Percentiles rank a stretch among this genome's conserved stretches.
These are phyloP conservation scores for Torymus tubicola DNA, from an alignment of 2,888 invertebrate species.

Conservation along the genomic window DNA sequence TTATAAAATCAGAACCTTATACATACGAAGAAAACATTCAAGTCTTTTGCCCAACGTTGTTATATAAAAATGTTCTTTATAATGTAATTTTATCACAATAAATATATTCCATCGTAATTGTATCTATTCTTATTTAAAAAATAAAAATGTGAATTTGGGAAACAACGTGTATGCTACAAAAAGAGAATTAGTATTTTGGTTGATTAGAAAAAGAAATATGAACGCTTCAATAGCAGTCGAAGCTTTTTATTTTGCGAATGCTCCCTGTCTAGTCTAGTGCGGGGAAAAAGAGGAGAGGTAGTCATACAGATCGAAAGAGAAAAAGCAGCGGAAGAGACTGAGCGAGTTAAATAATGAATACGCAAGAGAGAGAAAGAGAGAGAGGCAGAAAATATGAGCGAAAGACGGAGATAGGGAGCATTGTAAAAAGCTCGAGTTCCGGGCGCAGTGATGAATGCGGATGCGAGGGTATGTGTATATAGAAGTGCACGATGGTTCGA, in stretches of 20 bases:
- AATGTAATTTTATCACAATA: too few relatives aligned
- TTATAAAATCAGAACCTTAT: too few relatives aligned
- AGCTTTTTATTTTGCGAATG: conserved; percentile 16
- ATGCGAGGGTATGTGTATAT: conserved; percentile 19
- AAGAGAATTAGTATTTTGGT: too few relatives aligned
- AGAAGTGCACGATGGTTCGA: conserved; percentile 41
- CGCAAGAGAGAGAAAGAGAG: conserved; percentile 22
- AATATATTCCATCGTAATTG: too few relatives aligned
- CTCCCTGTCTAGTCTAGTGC: background rate
- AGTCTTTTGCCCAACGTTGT: too few relatives aligned
- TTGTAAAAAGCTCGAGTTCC: conserved; percentile 55
- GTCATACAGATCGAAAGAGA: conserved; percentile 20
- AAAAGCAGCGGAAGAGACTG: conserved; percentile 30
- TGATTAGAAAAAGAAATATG: too few relatives aligned
- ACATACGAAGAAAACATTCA: too few relatives aligned
- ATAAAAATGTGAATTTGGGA: too few relatives aligned
- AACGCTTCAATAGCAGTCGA: too few relatives aligned
- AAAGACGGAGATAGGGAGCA: conserved; percentile 30
- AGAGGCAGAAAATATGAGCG: background rate
- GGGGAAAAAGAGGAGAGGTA: conserved; percentile 16
- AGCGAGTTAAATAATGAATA: conserved; percentile 53
- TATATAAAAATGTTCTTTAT: too few relatives aligned
- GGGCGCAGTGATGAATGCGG: conserved; percentile 46
- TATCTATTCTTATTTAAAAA: too few relatives aligned
- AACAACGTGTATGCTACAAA: too few relatives aligned